phyloP scores from a whole-genome alignment of 2,113 vertebrate genomes.

The Vulpes ferrilata region DNA sequence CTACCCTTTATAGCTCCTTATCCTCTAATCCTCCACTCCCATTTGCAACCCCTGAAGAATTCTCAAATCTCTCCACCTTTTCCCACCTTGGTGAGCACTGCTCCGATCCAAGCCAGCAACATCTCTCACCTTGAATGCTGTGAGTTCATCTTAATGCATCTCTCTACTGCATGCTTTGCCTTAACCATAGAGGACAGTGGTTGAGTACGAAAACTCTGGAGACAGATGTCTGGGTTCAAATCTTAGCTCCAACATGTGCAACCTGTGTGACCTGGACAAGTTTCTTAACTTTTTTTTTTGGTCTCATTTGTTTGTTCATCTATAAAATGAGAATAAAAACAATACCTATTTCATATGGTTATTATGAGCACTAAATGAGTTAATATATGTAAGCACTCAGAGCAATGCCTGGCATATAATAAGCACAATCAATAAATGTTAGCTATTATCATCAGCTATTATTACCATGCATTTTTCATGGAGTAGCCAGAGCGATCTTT shows the following conservation, averaged over 20 bases:
- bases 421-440: conserved; percentile 71
- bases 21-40: background rate
- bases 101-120: background rate
- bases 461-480: conserved; percentile 67
- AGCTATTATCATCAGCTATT: conserved; percentile 72
- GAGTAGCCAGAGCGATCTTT: conserved; percentile 58
- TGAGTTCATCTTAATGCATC: background rate
- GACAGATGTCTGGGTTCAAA: background rate
- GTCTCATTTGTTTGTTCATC: background rate
- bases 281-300: background rate
- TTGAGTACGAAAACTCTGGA: background rate
- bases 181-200: background rate
- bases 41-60: background rate
- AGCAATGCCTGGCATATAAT: conserved; percentile 40
- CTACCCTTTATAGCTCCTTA: background rate
- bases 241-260: background rate
- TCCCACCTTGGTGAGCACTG: background rate
- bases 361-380: conserved; percentile 56
- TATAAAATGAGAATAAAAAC: background rate
- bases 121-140: background rate
- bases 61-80: background rate
- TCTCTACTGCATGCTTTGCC: background rate
- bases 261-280: background rate
- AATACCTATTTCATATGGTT: conserved; percentile 1
- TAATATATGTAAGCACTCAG: conserved; percentile 38